Evolutionary conservation across 92 coral and sea anemone genomes (phyloP), one percentile per base, ranked within the genome.

Genomic region (Hydrozoanthus gracilis): DNA sequence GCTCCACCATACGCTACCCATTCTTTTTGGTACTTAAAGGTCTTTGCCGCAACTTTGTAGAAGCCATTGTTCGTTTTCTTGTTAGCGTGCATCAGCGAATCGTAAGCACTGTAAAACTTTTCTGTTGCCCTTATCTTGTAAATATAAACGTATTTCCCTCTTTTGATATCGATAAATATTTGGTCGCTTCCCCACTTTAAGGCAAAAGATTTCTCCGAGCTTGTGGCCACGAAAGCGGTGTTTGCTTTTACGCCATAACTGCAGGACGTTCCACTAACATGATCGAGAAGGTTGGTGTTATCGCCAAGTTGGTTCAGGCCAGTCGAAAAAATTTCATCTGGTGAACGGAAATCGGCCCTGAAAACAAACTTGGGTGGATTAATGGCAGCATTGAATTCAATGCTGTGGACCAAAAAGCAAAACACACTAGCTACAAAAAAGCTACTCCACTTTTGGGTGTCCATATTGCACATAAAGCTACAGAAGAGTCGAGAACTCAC

Each of bases 181-280:
- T 80, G 85, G 20, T 80, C 75, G 1, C 74, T 74, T 65, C 75
- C 75, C 85, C 85, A 80, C 14, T 51, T 66, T 50, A 46, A 60
- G 11, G 85, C 85, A 18, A 80, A 80, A 4, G 85, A 17, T 66
- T 80, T 74, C 5, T 80, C 74, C 7, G 85, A 80, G 13, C 73
- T 80, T 3, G 85, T 80, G 14, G 85, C 85, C 13, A 80, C 85
- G 13, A 80, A 80, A 9, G 85, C 85, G 4, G 85, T 80, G 85
- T 74, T 80, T 10, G 85, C 73, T 7, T 80, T 48, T 9, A 61
- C 73, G 6, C 75, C 85, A 35, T 80, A 80, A 27, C 85, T 80
- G 20, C 85, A 80, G 7, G 85, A 64, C 13, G 12, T 9, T 8
- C 75, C 75, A 5, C 49, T 54, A 18, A 80, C 85, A 11, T 80